A percentile compares a stretch with the other conserved stretches of the same genome.
Conservation (phyloP, 2,888 invertebrate genomes). For the Trachelus stipa region DNA sequence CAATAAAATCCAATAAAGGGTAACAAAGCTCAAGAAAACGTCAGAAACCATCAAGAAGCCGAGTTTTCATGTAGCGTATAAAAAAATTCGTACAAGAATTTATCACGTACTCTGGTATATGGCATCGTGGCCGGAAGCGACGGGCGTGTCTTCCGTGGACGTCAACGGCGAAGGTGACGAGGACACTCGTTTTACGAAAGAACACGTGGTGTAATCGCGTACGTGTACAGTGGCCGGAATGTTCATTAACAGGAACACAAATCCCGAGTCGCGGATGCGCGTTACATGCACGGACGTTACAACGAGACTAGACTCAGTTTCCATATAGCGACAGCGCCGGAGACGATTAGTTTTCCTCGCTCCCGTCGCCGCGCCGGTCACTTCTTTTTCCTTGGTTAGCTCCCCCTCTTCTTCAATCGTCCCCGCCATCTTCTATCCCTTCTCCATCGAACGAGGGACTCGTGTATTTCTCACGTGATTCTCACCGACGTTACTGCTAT, state of each 20-base stretch:
- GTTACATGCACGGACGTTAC: background rate
- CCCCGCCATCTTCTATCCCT: background rate
- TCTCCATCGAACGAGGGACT: background rate
- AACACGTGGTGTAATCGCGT: background rate
- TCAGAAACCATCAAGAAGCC: background rate
- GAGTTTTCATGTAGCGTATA: background rate
- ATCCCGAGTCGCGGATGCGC: background rate
- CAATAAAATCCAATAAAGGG: background rate
- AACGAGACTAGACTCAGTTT: slow-evolving; percentile 5
- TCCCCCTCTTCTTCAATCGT: background rate
- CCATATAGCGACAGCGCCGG: background rate
- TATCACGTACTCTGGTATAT: slow-evolving; percentile 11
- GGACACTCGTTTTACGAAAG: background rate
- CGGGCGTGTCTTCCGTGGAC: background rate
- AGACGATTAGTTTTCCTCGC: background rate
- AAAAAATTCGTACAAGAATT: background rate
- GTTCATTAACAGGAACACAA: background rate
- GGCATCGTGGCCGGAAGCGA: slow-evolving; percentile 9
- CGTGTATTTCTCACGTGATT: background rate
- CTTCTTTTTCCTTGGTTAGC: background rate
- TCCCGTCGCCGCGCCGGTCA: background rate
- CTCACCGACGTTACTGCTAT: background rate
- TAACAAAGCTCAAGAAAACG: background rate
- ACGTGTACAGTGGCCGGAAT: background rate
- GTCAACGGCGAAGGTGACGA: background rate